These are phyloP conservation scores for Oreamnos americanus DNA, from an alignment of 2,113 vertebrate genomes.

Conservation along the genomic window DNA sequence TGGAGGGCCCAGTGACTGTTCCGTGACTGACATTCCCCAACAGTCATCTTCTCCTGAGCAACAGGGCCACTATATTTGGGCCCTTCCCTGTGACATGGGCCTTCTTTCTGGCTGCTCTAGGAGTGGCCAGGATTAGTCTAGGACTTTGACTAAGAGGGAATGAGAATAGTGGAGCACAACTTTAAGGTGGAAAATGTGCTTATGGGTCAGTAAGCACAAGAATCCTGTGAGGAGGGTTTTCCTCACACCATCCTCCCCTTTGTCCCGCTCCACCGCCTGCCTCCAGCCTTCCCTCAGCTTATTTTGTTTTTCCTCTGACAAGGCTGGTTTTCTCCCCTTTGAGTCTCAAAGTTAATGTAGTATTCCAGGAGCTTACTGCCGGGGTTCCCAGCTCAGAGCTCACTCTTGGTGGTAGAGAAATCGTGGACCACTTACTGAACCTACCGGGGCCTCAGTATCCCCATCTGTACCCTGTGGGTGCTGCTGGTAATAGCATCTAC, in stretches of 20 bases:
- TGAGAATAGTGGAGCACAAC: neutral
- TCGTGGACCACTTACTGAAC: too few species aligned
- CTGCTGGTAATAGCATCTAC: neutral
- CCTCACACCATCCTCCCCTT: neutral
- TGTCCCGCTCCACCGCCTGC: neutral
- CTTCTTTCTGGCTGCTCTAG: neutral
- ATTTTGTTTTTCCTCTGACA: neutral
- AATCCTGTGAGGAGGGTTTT: rapidly evolving
- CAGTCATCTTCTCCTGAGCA: neutral
- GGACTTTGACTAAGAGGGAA: neutral
- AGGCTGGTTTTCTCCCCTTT: neutral
- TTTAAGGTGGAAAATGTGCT: neutral
- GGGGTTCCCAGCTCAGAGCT: neutral
- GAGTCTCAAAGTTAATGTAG: neutral
- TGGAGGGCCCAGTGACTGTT: neutral
- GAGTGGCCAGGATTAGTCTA: neutral
- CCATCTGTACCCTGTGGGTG: neutral
- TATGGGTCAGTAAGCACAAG: neutral
- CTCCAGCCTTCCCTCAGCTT: neutral
- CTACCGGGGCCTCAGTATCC: neutral
- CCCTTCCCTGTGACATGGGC: neutral
- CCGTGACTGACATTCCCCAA: neutral
- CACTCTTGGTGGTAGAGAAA: neutral
- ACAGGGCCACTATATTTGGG: neutral
- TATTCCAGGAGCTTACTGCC: neutral